These are phyloP conservation scores for Brachyrhaphis roseni DNA, from an alignment of 2,797 vertebrate species.

Conservation along the genomic window DNA sequence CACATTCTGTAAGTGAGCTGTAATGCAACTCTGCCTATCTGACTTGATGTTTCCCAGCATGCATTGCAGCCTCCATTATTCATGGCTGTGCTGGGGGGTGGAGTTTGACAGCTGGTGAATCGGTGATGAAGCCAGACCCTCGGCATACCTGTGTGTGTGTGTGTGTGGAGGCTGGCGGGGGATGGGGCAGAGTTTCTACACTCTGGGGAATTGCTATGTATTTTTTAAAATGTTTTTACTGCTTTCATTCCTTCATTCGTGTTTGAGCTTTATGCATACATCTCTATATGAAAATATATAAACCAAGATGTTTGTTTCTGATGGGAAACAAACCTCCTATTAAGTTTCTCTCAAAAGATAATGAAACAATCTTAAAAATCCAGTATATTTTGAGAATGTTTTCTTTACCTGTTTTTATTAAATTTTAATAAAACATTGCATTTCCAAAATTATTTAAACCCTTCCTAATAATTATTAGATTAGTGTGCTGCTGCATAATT, in stretches of 20 bases:
- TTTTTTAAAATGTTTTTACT: conserved; percentile 39
- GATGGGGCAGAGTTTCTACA: conserved; percentile 4
- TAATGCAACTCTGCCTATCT: conserved; percentile 29
- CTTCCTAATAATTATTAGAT: neutral
- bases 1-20: conserved; percentile 29
- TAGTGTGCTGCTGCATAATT: neutral
- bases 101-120: conserved; percentile 71
- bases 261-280: neutral
- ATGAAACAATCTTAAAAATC: neutral
- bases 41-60: conserved; percentile 54
- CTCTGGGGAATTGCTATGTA: conserved; percentile 14
- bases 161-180: conserved; percentile 28
- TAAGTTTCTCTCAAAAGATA: neutral
- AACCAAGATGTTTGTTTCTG: neutral
- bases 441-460: neutral
- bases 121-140: conserved; percentile 27
- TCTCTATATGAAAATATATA: neutral
- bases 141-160: conserved; percentile 48
- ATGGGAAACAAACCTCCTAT: neutral
- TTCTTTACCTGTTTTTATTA: neutral
- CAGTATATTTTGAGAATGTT: neutral
- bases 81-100: conserved; percentile 56
- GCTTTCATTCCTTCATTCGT: conserved; percentile 12
- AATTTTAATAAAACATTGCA: neutral
- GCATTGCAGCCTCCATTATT: conserved; percentile 72